Evolutionary conservation across 2,888 invertebrate genomes (phyloP).

Genomic region (Orchesella flavescens): DNA sequence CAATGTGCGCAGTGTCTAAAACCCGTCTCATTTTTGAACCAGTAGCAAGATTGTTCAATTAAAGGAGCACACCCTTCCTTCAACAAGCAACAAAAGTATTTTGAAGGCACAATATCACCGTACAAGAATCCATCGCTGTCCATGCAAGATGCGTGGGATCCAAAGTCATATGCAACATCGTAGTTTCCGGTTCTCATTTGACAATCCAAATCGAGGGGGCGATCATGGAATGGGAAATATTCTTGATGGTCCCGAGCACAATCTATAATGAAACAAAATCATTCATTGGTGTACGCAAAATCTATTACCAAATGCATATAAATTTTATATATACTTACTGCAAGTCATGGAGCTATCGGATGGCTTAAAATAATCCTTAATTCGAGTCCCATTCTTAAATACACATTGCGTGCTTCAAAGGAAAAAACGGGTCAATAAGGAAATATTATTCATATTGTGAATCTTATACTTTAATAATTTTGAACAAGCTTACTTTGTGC

Average conservation of each 20-base stretch:
- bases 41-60: slow-evolving; percentile 18
- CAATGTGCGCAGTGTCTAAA: slow-evolving; percentile 1
- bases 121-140: slow-evolving; percentile 69
- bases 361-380: slow-evolving; percentile 76
- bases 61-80: background rate
- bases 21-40: background rate
- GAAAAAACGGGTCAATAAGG: background rate
- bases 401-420: slow-evolving; percentile 78
- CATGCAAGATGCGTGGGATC: slow-evolving; percentile 60
- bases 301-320: too few species aligned
- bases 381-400: slow-evolving; percentile 78
- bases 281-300: background rate
- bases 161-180: slow-evolving; percentile 44
- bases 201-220: slow-evolving; percentile 49
- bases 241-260: slow-evolving; percentile 63
- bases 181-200: slow-evolving; percentile 66
- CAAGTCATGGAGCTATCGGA: slow-evolving; percentile 76
- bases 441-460: slow-evolving; percentile 4
- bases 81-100: slow-evolving; percentile 49
- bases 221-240: slow-evolving; percentile 33
- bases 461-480: slow-evolving; percentile 12
- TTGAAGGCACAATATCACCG: slow-evolving; percentile 31
- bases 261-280: slow-evolving; percentile 44
- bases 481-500: slow-evolving; percentile 40
- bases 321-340: slow-evolving; percentile 77